Evolutionary conservation across 2,113 vertebrate species (phyloP).

Genomic region (Struthidea cinerea): DNA sequence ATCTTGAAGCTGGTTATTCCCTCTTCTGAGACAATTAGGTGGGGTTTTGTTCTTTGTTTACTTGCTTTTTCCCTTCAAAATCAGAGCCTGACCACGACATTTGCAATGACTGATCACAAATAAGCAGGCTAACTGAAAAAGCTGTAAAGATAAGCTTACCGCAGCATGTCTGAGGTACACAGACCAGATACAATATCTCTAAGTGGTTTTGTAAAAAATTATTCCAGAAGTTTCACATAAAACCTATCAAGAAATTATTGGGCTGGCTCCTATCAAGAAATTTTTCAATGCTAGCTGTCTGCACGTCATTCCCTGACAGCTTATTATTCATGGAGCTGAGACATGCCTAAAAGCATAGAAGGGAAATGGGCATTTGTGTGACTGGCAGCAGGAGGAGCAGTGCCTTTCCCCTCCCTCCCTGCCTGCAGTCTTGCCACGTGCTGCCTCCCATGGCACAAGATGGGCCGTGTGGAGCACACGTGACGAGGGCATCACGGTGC

Average conservation of each 20-base stretch:
- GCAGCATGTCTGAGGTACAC: not conserved
- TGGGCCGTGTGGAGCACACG: not conserved
- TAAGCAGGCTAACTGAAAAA: not conserved
- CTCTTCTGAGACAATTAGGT: not conserved
- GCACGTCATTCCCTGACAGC: not conserved
- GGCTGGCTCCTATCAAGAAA: not conserved
- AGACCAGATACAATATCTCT: not conserved
- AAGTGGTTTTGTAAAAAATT: not conserved
- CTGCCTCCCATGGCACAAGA: not conserved
- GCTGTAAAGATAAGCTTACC: not conserved
- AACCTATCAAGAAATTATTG: not conserved
- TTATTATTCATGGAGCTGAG: not conserved
- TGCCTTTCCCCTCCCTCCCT: not conserved
- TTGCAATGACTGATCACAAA: not conserved
- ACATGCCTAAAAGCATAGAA: not conserved
- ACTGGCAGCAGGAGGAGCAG: not conserved
- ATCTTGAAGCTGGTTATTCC: not conserved
- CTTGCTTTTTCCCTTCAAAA: not conserved
- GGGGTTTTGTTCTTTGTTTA: accelerated
- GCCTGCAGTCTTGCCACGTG: not conserved
- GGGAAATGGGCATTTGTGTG: not conserved
- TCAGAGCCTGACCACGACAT: not conserved
- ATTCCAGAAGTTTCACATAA: not conserved
- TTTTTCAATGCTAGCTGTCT: not conserved
- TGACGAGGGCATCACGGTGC: accelerated